These are phyloP conservation scores for Brenthis hecate DNA, from an alignment of 2,888 invertebrate species.

Conservation along the genomic window DNA sequence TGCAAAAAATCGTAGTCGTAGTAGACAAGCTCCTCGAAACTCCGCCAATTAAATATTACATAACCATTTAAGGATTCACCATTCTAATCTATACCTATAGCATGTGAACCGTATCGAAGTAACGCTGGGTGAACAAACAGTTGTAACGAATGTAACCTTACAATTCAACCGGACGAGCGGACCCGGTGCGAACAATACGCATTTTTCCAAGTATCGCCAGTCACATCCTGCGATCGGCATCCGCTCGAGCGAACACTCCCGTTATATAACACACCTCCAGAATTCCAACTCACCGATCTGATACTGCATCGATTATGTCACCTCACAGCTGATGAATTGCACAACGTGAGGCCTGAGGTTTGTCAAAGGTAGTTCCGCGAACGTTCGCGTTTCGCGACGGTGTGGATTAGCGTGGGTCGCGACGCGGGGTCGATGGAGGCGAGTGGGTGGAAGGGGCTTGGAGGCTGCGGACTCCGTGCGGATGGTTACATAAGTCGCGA, in stretches of 20 bases:
- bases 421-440: conserved; percentile 56
- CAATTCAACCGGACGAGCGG: conserved; percentile 14
- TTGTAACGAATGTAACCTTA: conserved; percentile 15
- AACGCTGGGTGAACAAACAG: conserved; percentile 5
- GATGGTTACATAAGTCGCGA: conserved; percentile 79
- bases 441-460: conserved; percentile 63
- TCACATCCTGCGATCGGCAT: conserved; percentile 16
- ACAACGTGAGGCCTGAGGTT: conserved; percentile 54
- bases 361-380: conserved; percentile 52
- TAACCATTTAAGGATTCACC: conserved; percentile 38
- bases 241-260: conserved; percentile 47
- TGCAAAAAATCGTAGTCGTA: conserved; percentile 42
- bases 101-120: conserved; percentile 17
- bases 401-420: conserved; percentile 50
- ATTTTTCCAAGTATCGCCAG: conserved; percentile 26
- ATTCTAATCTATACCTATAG: not conserved
- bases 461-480: conserved; percentile 79
- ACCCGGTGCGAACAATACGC: conserved; percentile 21
- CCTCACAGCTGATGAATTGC: conserved; percentile 73
- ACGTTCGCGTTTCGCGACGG: conserved; percentile 45
- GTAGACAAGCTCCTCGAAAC: conserved; percentile 55
- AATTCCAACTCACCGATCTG: conserved; percentile 66
- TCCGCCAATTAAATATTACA: conserved; percentile 57
- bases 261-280: conserved; percentile 74
- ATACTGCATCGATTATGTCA: conserved; percentile 80